A percentile compares a stretch with the other conserved stretches of the same genome.
phyloP scores from a whole-genome alignment of 1,140 invertebrate genomes.

The Leucophenga varia region DNA sequence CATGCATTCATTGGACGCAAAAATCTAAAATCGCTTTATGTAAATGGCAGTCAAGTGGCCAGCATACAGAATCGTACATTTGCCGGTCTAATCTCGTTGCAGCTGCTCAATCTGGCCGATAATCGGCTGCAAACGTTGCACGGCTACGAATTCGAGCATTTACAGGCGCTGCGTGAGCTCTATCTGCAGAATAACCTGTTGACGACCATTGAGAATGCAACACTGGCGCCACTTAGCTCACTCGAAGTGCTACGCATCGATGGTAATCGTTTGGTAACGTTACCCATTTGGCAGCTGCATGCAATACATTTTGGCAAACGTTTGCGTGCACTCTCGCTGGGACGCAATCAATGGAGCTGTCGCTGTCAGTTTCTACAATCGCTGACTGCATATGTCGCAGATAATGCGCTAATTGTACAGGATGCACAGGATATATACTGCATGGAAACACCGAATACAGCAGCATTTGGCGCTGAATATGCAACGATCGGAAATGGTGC shows the following conservation, averaged over 20 bases:
- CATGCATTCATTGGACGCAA: conserved; percentile 90
- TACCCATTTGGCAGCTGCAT: conserved; percentile 81
- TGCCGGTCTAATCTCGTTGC: conserved; percentile 79
- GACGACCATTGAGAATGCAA: conserved; percentile 75
- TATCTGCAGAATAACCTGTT: conserved; percentile 87
- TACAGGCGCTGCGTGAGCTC: conserved; percentile 77
- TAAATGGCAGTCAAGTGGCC: conserved; percentile 83
- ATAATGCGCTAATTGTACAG: conserved; percentile 76
- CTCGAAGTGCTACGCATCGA: conserved; percentile 80
- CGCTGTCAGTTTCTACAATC: conserved; percentile 87
- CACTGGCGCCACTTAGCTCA: conserved; percentile 73
- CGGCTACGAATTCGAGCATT: conserved; percentile 87
- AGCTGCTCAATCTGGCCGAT: conserved; percentile 81
- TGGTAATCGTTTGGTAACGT: conserved; percentile 78
- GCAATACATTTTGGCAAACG: conserved; percentile 55
- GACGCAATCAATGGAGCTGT: conserved; percentile 85
- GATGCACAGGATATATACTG: conserved; percentile 79
- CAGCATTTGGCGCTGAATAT: conserved; percentile 59
- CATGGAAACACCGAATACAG: conserved; percentile 66
- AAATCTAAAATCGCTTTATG: conserved; percentile 81
- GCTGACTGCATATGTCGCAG: conserved; percentile 78
- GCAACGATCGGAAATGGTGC: conserved; percentile 45
- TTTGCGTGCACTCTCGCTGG: conserved; percentile 72
- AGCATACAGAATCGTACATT: conserved; percentile 90
- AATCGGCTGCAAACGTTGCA: conserved; percentile 78